Conservation (phyloP, 2,113 vertebrate species). For the Protobothrops mucrosquamatus region DNA sequence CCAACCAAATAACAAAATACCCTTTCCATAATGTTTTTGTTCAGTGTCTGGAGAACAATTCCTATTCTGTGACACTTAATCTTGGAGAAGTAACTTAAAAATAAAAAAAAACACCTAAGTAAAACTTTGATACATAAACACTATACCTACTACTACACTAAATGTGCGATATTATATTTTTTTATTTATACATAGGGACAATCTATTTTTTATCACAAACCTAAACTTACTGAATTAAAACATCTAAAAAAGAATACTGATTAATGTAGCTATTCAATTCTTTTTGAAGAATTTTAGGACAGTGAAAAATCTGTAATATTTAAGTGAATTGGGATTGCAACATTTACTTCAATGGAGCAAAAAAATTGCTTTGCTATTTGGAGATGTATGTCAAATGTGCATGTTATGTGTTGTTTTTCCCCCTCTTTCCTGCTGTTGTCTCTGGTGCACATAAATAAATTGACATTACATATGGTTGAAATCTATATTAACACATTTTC, state of each 20-base stretch:
- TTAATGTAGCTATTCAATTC: slow-evolving; percentile 5
- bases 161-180: background rate
- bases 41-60: background rate
- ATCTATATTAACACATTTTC: background rate
- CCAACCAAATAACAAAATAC: background rate
- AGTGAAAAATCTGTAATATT: slow-evolving; percentile 29
- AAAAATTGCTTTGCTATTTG: slow-evolving; percentile 18
- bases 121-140: background rate
- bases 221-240: slow-evolving; percentile 35
- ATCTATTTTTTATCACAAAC: slow-evolving; percentile 15
- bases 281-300: slow-evolving; percentile 24
- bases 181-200: background rate
- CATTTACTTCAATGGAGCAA: slow-evolving; percentile 35
- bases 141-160: background rate
- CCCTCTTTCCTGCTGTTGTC: background rate
- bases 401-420: background rate
- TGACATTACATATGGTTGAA: background rate
- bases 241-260: slow-evolving; percentile 35
- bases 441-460: background rate
- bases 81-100: background rate
- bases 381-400: slow-evolving; percentile 2
- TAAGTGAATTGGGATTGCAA: slow-evolving; percentile 42
- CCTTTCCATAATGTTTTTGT: background rate
- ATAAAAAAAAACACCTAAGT: background rate
- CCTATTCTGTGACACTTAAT: background rate